Conservation (phyloP, 2,797 vertebrate genomes). For the Darevskia mixta region DNA sequence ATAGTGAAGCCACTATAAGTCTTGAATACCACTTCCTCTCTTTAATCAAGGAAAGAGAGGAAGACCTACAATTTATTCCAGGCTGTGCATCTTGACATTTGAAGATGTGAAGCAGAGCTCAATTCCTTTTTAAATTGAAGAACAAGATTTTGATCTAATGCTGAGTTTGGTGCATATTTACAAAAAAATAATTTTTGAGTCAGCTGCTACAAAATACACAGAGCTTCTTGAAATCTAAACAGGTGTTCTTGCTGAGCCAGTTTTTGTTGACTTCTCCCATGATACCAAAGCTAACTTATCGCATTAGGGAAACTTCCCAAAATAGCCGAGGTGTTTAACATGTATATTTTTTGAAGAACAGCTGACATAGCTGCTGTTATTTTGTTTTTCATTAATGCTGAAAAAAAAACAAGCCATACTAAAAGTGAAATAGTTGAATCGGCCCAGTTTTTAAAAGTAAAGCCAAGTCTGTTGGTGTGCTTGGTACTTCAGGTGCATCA, state of each 20-base stretch:
- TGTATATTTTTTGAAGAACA: neutral
- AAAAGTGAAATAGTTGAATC: neutral
- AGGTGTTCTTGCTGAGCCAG: neutral
- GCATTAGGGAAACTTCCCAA: neutral
- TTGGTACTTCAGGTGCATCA: neutral
- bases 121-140: neutral
- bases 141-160: neutral
- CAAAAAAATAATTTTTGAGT: slow-evolving; percentile 17
- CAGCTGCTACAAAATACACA: neutral
- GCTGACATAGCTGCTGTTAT: neutral
- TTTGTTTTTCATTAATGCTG: neutral
- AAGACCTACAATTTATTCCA: neutral
- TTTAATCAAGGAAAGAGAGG: neutral
- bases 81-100: neutral
- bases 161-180: neutral
- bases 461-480: neutral
- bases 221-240: neutral
- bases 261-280: neutral
- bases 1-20: no score
- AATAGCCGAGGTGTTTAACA: neutral
- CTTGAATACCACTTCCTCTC: no score
- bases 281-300: neutral
- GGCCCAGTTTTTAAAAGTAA: neutral
- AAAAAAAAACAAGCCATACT: neutral
- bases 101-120: neutral